phyloP scores from a whole-genome alignment of 2,797 vertebrate genomes.

The Sebastes oblongus region DNA sequence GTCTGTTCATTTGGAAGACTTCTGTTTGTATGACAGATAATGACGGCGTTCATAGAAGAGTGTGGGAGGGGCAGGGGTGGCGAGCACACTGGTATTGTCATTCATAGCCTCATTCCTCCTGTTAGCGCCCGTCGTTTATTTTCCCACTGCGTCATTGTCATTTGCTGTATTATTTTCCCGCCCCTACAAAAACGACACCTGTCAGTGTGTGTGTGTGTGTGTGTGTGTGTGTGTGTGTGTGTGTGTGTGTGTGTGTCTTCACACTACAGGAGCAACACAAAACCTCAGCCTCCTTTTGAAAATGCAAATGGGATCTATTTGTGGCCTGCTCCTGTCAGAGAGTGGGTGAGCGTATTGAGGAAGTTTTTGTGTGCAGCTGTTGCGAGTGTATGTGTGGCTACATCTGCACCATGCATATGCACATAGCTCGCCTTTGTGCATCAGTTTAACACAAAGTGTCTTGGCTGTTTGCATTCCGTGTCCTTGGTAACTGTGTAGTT shows the following conservation, averaged over 20 bases:
- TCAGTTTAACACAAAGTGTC: conserved; percentile 32
- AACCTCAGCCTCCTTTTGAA: conserved; percentile 62
- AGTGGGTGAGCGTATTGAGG: conserved; percentile 57
- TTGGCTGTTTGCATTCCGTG: conserved; percentile 11
- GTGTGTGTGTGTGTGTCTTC: conserved; percentile 21
- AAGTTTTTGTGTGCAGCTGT: conserved; percentile 50
- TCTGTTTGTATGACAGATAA: conserved; percentile 58
- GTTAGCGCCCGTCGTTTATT: conserved; percentile 50
- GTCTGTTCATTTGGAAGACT: conserved; percentile 38
- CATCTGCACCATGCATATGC: conserved; percentile 8
- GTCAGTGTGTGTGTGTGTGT: conserved; percentile 33
- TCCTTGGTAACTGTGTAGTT: conserved; percentile 30
- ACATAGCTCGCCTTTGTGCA: conserved; percentile 22
- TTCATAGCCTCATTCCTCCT: conserved; percentile 52
- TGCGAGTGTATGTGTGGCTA: conserved; percentile 10
- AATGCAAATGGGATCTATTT: conserved; percentile 80
- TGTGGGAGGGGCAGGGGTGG: conserved; percentile 41
- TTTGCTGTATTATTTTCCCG: conserved; percentile 32
- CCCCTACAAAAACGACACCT: conserved; percentile 52
- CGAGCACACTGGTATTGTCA: conserved; percentile 55
- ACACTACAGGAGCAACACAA: conserved; percentile 47
- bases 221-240: conserved; percentile 12
- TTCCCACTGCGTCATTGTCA: conserved; percentile 51
- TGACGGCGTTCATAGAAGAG: conserved; percentile 41
- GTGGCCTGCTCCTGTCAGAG: conserved; percentile 65